Evolutionary conservation across 1,140 invertebrate species (phyloP).

Genomic region (Physella acuta): DNA sequence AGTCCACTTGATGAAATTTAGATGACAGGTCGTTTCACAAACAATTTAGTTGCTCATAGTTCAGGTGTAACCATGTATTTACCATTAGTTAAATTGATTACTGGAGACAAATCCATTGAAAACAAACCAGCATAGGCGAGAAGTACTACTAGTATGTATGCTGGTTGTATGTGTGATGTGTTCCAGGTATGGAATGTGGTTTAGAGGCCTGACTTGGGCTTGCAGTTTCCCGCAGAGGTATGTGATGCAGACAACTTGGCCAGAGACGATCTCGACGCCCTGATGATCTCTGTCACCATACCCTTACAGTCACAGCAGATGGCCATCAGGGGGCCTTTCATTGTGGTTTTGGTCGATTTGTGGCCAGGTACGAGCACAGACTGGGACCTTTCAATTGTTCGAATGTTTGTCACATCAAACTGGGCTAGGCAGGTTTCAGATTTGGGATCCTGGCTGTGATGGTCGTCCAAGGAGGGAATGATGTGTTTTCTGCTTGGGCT

Average conservation of each 20-base stretch:
- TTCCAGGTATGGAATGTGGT: too few relatives aligned
- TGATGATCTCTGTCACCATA: constrained; percentile 90
- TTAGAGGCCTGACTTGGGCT: too few relatives aligned
- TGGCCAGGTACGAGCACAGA: constrained; percentile 40
- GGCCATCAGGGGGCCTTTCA: constrained; percentile 79
- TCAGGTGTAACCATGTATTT: too few relatives aligned
- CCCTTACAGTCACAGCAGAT: constrained; percentile 93
- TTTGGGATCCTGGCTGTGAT: too few relatives aligned
- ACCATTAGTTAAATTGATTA: too few relatives aligned
- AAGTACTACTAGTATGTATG: too few relatives aligned
- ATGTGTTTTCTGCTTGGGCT: not conserved
- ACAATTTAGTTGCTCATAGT: too few relatives aligned
- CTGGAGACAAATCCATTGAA: too few relatives aligned
- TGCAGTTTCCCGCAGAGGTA: not conserved
- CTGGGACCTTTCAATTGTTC: constrained; percentile 53
- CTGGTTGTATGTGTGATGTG: too few relatives aligned
- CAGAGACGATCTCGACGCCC: constrained; percentile 51
- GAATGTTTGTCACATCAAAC: constrained; percentile 32
- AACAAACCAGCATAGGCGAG: too few relatives aligned
- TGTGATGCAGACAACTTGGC: constrained; percentile 14
- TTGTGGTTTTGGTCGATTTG: constrained; percentile 52
- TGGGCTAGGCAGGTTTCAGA: constrained; percentile 3
- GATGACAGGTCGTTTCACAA: too few relatives aligned
- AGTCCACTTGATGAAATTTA: too few relatives aligned
- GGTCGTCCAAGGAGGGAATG: constrained; percentile 7